These are phyloP conservation scores for Hirtodrosophila duncani DNA, from an alignment of 2,888 invertebrate genomes.

Conservation along the genomic window DNA sequence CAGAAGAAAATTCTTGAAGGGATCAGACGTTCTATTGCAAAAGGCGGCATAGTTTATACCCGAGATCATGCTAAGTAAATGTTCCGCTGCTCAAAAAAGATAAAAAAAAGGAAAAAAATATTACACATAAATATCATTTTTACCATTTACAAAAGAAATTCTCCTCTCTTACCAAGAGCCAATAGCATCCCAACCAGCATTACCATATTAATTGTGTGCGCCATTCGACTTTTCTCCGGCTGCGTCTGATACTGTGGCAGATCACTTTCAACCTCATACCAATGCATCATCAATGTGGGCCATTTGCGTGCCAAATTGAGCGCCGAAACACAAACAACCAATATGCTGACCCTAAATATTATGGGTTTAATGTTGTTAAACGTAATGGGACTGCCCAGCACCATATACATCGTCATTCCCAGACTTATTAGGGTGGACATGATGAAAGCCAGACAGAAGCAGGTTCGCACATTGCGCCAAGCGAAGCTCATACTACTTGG, in stretches of 20 bases:
- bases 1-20: slow-evolving; percentile 70
- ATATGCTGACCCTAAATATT: slow-evolving; percentile 72
- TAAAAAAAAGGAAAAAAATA: not conserved
- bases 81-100: slow-evolving; percentile 70
- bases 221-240: slow-evolving; percentile 70
- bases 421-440: slow-evolving; percentile 44
- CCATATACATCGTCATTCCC: slow-evolving; percentile 55
- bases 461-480: slow-evolving; percentile 70
- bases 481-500: slow-evolving; percentile 77
- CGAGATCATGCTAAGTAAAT: slow-evolving; percentile 72
- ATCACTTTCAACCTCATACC: slow-evolving; percentile 79
- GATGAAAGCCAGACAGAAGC: slow-evolving; percentile 62
- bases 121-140: too few relatives aligned
- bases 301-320: slow-evolving; percentile 79
- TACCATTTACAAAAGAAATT: not conserved
- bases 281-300: slow-evolving; percentile 79
- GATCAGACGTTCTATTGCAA: slow-evolving; percentile 71
- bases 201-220: slow-evolving; percentile 78
- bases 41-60: slow-evolving; percentile 62
- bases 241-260: slow-evolving; percentile 72
- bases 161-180: slow-evolving; percentile 77
- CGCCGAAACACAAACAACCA: slow-evolving; percentile 71
- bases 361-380: slow-evolving; percentile 75
- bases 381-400: slow-evolving; percentile 58
- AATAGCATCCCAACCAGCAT: slow-evolving; percentile 78